These are phyloP conservation scores for Psittacula cyanocephala DNA, from an alignment of 2,113 vertebrate genomes.

Conservation along the genomic window DNA sequence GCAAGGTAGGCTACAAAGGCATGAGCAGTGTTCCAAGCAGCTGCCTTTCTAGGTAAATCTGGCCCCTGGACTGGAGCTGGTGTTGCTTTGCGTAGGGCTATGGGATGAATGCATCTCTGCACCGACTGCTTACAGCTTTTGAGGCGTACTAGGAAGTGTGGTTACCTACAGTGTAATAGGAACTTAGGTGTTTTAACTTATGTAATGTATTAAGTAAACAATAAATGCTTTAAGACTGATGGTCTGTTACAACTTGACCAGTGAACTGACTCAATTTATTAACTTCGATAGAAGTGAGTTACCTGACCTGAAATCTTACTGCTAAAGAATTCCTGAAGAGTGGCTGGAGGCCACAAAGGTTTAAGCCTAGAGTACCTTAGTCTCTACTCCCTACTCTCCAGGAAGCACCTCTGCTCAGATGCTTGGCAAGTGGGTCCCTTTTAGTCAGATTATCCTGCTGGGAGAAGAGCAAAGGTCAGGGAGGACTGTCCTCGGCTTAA, in stretches of 20 bases:
- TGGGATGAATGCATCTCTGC: background rate
- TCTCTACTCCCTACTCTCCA: background rate
- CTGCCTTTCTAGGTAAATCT: background rate
- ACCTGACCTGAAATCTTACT: background rate
- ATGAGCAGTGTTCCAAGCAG: background rate
- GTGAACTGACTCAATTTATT: background rate
- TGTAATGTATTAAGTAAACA: slow-evolving; percentile 24
- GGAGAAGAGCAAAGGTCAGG: slow-evolving; percentile 30
- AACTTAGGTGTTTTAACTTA: slow-evolving; percentile 27
- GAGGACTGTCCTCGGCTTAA: slow-evolving; percentile 21
- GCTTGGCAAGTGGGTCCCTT: background rate
- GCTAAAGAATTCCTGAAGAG: background rate
- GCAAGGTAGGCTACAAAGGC: background rate
- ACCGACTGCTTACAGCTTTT: background rate
- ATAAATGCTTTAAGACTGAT: slow-evolving; percentile 55
- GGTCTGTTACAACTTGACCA: background rate
- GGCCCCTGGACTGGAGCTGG: background rate
- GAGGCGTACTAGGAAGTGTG: background rate
- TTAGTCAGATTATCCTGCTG: background rate
- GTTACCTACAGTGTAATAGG: background rate
- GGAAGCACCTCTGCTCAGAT: background rate
- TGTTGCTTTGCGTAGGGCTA: background rate
- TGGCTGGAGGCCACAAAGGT: background rate
- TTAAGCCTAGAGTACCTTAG: background rate
- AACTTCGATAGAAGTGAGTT: background rate